A percentile compares a stretch with the other conserved stretches of the same genome.
Evolutionary conservation across 2,797 vertebrate species (phyloP).

Genomic region (Geotrypetes seraphini): DNA sequence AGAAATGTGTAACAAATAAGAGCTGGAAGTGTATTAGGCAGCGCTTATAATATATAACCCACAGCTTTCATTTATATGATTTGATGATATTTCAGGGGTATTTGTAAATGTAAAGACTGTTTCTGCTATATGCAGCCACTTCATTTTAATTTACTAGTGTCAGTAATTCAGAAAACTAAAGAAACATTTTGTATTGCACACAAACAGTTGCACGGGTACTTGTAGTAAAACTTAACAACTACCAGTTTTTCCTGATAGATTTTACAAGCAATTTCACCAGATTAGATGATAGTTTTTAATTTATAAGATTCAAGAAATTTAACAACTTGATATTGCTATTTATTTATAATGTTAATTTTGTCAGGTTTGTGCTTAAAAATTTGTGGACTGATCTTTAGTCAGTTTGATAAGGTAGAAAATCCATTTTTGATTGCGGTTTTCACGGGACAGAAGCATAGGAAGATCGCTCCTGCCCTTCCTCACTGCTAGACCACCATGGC

Average conservation of each 20-base stretch:
- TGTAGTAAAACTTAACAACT: conserved; percentile 68
- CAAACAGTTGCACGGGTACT: conserved; percentile 67
- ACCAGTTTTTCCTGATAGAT: conserved; percentile 70
- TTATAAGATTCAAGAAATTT: conserved; percentile 67
- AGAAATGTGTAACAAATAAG: conserved; percentile 68
- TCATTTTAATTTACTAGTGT: conserved; percentile 79
- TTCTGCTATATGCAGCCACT: conserved; percentile 75
- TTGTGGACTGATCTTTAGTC: conserved; percentile 61
- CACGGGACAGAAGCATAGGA: too few relatives aligned
- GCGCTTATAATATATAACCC: conserved; percentile 66
- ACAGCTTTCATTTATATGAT: conserved; percentile 65
- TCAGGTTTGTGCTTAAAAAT: conserved; percentile 71
- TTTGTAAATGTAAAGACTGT: conserved; percentile 69
- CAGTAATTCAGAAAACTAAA: conserved; percentile 66
- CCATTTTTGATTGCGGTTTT: conserved; percentile 79
- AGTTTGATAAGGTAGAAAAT: conserved; percentile 54
- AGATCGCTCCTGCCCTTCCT: too few relatives aligned
- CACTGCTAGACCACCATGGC: too few relatives aligned
- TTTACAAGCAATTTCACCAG: conserved; percentile 71
- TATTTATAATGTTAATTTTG: conserved; percentile 64
- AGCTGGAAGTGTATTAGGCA: conserved; percentile 60
- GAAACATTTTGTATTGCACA: conserved; percentile 53
- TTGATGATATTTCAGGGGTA: conserved; percentile 74
- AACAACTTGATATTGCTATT: conserved; percentile 54
- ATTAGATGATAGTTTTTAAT: conserved; percentile 75